These are phyloP conservation scores for Chouioia cunea DNA, from an alignment of 2,888 invertebrate species.

Conservation along the genomic window DNA sequence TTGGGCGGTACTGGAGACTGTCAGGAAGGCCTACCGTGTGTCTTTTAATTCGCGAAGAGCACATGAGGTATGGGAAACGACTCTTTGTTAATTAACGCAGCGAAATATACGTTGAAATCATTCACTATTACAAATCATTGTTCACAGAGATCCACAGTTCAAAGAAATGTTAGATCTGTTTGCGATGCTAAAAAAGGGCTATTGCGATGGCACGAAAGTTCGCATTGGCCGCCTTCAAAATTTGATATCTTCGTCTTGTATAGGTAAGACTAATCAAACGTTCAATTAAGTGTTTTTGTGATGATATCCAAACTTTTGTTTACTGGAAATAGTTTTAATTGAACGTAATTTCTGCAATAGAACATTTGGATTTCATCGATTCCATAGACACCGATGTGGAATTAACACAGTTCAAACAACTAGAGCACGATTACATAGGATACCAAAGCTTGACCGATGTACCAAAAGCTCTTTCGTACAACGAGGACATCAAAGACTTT, in stretches of 20 bases:
- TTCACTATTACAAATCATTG: neutral
- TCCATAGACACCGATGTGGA: slow-evolving; percentile 77
- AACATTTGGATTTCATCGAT: slow-evolving; percentile 97
- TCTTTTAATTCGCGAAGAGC: slow-evolving; percentile 92
- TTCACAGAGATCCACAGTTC: slow-evolving; percentile 87
- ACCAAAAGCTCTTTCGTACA: slow-evolving; percentile 82
- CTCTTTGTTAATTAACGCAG: neutral
- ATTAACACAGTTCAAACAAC: slow-evolving; percentile 87
- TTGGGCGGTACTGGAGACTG: slow-evolving; percentile 97
- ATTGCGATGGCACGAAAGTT: slow-evolving; percentile 96
- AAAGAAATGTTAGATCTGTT: slow-evolving; percentile 96
- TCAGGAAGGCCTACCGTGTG: slow-evolving; percentile 98
- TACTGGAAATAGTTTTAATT: slow-evolving; percentile 8
- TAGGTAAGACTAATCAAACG: slow-evolving; percentile 73
- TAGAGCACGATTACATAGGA: slow-evolving; percentile 92
- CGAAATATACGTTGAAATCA: neutral
- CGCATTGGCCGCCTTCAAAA: slow-evolving; percentile 94
- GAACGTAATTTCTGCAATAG: slow-evolving; percentile 67
- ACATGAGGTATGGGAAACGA: slow-evolving; percentile 77
- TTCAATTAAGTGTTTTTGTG: neutral
- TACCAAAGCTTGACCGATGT: slow-evolving; percentile 97
- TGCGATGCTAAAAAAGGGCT: slow-evolving; percentile 96
- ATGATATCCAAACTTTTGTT: slow-evolving; percentile 7
- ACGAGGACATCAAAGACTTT: slow-evolving; percentile 73
- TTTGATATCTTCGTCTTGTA: slow-evolving; percentile 97